Conservation (phyloP, 1,140 invertebrate species). For the Orius insidiosus region DNA sequence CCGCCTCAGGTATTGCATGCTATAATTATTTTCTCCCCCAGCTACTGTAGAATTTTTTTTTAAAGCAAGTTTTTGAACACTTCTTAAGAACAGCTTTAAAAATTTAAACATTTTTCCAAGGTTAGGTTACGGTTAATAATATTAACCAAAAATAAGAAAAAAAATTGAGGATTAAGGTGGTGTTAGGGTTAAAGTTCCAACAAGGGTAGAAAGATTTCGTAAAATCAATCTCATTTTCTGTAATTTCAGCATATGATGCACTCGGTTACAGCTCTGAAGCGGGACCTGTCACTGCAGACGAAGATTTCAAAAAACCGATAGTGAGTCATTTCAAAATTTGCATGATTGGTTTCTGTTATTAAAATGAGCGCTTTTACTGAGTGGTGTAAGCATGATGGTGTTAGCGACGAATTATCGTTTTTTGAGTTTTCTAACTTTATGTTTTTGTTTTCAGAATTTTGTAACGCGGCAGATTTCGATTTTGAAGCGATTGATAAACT, state of each 20-base stretch:
- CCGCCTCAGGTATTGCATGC: too few species aligned
- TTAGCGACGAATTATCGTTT: conserved; percentile 1
- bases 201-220: neutral
- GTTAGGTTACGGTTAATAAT: too few species aligned
- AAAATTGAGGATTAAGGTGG: too few species aligned
- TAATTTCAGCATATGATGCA: conserved; percentile 7
- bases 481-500: conserved; percentile 9
- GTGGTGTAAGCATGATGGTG: conserved; percentile 2
- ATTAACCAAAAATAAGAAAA: too few species aligned
- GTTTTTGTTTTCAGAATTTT: conserved; percentile 7
- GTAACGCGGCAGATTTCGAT: conserved; percentile 6
- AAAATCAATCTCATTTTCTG: too few species aligned
- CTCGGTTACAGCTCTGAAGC: conserved; percentile 16
- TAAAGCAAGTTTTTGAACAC: too few species aligned
- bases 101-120: too few species aligned
- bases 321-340: conserved; percentile 9
- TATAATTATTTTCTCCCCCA: too few species aligned
- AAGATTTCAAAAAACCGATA: conserved; percentile 12
- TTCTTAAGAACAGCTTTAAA: too few species aligned
- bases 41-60: too few species aligned
- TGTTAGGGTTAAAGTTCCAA: neutral
- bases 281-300: conserved; percentile 17
- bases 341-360: neutral
- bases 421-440: neutral
- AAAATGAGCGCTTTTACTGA: neutral